These are phyloP conservation scores for Chrysochloris asiatica DNA, from an alignment of 2,113 vertebrate species.

Conservation along the genomic window DNA sequence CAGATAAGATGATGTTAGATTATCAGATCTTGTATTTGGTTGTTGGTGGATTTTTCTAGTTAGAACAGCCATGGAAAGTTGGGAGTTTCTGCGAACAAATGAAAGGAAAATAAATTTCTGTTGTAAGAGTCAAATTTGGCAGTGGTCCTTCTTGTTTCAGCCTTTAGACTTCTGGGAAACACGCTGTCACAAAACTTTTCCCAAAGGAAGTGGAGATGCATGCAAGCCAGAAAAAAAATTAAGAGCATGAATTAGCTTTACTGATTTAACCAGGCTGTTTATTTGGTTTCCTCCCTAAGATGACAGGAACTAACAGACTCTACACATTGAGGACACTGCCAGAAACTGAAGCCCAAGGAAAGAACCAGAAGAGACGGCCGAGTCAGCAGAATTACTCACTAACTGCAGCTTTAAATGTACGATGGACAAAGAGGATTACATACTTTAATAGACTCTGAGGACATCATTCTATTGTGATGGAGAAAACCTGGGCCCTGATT, in stretches of 20 bases:
- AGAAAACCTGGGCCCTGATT: not conserved
- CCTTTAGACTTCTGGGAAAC: slow-evolving; percentile 21
- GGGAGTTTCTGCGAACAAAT: slow-evolving; percentile 14
- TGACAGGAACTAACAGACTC: slow-evolving; percentile 50
- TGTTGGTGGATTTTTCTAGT: not conserved
- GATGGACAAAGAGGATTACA: not conserved
- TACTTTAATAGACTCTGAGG: not conserved
- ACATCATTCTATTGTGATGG: not conserved
- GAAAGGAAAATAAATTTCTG: slow-evolving; percentile 2
- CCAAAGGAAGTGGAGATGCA: not conserved
- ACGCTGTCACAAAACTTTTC: not conserved
- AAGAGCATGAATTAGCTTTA: slow-evolving; percentile 50
- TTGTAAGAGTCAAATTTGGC: not conserved
- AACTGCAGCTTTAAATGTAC: not conserved
- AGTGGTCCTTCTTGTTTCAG: not conserved
- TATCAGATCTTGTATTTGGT: not conserved
- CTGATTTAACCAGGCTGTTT: slow-evolving; percentile 51
- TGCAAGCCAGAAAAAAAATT: slow-evolving; percentile 37
- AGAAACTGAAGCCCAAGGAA: slow-evolving; percentile 27
- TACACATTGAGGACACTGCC: slow-evolving; percentile 34
- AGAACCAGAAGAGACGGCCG: slow-evolving; percentile 23
- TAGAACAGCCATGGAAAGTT: slow-evolving; percentile 38
- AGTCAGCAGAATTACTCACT: not conserved
- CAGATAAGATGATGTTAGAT: slow-evolving; percentile 26
- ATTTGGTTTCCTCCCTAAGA: slow-evolving; percentile 58